Evolutionary conservation across 2,113 vertebrate species (phyloP).

Genomic region (Falcunculus frontatus): DNA sequence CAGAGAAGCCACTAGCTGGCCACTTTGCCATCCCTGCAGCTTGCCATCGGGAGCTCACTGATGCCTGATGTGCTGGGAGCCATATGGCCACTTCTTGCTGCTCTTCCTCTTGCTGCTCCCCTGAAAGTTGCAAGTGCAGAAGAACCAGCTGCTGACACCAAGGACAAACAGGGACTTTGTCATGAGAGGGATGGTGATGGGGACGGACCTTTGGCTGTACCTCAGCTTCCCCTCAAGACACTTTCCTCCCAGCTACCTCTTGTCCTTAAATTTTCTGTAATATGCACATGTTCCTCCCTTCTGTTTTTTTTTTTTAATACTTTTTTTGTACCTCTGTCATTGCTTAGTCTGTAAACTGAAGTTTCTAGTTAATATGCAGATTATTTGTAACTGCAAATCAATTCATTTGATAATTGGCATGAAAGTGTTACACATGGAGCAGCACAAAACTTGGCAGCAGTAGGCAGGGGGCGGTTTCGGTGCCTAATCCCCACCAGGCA

Average conservation of each 20-base stretch:
- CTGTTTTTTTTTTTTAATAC: fast-evolving
- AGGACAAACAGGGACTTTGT: neutral
- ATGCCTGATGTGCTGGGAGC: neutral
- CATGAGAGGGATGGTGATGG: neutral
- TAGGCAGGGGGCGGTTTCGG: neutral
- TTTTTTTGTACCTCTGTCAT: neutral
- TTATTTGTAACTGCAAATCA: neutral
- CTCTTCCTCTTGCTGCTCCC: neutral
- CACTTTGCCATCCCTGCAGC: neutral
- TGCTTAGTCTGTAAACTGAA: neutral
- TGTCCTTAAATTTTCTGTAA: neutral
- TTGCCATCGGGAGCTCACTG: neutral
- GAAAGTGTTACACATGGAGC: neutral
- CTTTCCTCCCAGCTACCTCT: neutral
- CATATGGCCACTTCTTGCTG: neutral
- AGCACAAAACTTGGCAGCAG: constrained; percentile 19
- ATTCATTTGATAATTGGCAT: constrained; percentile 35
- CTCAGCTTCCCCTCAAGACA: neutral
- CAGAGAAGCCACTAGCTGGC: neutral
- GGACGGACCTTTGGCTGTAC: neutral
- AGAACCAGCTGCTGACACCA: neutral
- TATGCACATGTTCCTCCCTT: neutral
- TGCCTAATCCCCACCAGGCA: neutral
- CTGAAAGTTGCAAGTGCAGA: neutral
- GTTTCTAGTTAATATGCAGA: neutral